A percentile compares a stretch with the other conserved stretches of the same genome.
Evolutionary conservation across 2,113 vertebrate species (phyloP).

Genomic region (Crotalus horridus): DNA sequence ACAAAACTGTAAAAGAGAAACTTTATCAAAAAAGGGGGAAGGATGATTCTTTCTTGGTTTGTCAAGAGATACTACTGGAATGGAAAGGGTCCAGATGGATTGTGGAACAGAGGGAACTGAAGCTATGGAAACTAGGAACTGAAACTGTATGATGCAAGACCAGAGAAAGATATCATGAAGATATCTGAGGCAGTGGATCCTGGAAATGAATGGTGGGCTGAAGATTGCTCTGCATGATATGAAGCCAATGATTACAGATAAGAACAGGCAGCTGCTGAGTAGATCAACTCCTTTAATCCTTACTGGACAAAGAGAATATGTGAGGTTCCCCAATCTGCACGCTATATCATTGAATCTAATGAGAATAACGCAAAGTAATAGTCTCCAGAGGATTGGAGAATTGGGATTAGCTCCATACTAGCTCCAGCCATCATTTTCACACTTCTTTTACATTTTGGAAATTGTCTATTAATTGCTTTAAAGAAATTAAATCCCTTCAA

Average conservation of each 20-base stretch:
- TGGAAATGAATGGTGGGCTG: background rate
- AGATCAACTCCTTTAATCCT: background rate
- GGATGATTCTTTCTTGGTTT: background rate
- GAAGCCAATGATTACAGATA: background rate
- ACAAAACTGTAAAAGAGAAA: background rate
- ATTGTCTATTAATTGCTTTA: background rate
- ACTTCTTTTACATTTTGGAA: background rate
- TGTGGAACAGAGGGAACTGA: background rate
- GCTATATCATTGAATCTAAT: background rate
- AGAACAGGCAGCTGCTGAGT: background rate
- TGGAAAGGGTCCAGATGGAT: background rate
- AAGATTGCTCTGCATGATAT: background rate
- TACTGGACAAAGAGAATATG: background rate
- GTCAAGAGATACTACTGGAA: background rate
- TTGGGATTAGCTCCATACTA: background rate
- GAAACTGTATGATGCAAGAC: background rate
- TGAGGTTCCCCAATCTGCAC: background rate
- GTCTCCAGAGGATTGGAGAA: background rate
- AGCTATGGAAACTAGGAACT: background rate
- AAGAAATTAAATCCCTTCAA: background rate
- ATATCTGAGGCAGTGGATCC: background rate
- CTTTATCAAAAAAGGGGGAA: background rate
- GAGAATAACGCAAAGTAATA: background rate
- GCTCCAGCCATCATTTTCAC: background rate
- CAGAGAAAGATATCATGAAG: background rate